Conservation (phyloP, 2,888 invertebrate genomes). For the Drosophila nigritarsus region DNA sequence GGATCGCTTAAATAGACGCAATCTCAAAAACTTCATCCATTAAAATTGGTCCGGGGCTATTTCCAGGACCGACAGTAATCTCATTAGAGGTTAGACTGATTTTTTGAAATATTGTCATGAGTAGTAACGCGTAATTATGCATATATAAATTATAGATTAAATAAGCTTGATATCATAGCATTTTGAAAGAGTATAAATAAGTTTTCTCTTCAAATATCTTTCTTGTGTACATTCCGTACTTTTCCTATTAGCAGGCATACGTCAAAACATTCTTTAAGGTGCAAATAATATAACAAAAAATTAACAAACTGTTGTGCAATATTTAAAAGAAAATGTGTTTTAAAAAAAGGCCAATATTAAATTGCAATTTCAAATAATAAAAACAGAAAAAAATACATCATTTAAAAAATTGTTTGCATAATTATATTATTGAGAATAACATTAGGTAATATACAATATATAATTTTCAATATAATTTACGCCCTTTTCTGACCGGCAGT, state of each 20-base stretch:
- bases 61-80: not conserved
- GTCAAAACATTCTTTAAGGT: not conserved
- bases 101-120: constrained; percentile 23
- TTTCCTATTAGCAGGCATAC: not conserved
- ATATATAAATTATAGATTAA: not conserved
- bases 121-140: not conserved
- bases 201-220: too few species aligned
- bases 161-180: not conserved
- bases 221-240: not conserved
- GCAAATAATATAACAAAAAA: not conserved
- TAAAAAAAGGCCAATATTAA: constrained; percentile 5
- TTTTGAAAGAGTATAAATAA: not conserved
- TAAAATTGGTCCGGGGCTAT: not conserved
- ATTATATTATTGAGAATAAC: constrained; percentile 68
- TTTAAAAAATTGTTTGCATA: constrained; percentile 47
- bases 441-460: constrained; percentile 66
- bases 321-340: constrained; percentile 9
- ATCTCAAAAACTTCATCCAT: not conserved
- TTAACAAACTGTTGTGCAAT: not conserved
- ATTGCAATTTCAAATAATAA: constrained; percentile 30
- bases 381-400: constrained; percentile 47
- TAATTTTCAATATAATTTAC: constrained; percentile 54
- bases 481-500: constrained; percentile 78
- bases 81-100: not conserved
- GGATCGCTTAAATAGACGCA: not conserved